Percentiles rank a stretch among this genome's conserved stretches.
phyloP scores from a whole-genome alignment of 2,797 vertebrate species.

The Fistularia tabacaria region DNA sequence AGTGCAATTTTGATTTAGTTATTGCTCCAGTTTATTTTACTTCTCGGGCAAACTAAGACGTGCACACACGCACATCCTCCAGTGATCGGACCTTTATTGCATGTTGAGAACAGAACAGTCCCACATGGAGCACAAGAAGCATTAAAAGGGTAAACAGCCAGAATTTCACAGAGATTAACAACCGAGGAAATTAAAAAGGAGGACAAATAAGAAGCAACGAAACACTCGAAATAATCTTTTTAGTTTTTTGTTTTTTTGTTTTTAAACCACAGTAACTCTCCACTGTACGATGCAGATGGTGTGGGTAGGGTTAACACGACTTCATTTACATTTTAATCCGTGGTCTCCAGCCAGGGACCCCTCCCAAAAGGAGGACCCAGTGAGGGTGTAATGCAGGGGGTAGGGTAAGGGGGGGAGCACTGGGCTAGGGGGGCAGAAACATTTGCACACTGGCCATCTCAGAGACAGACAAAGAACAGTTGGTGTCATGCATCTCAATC shows the following conservation, averaged over 20 bases:
- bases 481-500: conserved; percentile 4
- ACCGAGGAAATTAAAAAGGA: conserved; percentile 41
- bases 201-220: conserved; percentile 52
- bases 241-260: conserved; percentile 17
- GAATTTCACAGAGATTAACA: conserved; percentile 45
- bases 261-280: conserved; percentile 73
- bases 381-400: conserved; percentile 50
- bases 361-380: conserved; percentile 81
- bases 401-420: conserved; percentile 63
- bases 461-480: conserved; percentile 57
- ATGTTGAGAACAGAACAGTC: conserved; percentile 67
- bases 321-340: conserved; percentile 76
- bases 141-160: conserved; percentile 43
- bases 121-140: conserved; percentile 33
- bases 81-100: conserved; percentile 1
- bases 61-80: conserved; percentile 1
- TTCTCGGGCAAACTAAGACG: neutral
- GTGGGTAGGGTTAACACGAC: conserved; percentile 75
- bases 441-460: conserved; percentile 64
- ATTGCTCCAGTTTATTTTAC: neutral
- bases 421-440: conserved; percentile 81
- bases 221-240: conserved; percentile 50
- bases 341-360: conserved; percentile 81
- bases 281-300: conserved; percentile 75
- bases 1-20: conserved; percentile 3